Percentiles rank a stretch among this genome's conserved stretches.
phyloP scores from a whole-genome alignment of 2,888 invertebrate genomes.

The Smittia aterrima region DNA sequence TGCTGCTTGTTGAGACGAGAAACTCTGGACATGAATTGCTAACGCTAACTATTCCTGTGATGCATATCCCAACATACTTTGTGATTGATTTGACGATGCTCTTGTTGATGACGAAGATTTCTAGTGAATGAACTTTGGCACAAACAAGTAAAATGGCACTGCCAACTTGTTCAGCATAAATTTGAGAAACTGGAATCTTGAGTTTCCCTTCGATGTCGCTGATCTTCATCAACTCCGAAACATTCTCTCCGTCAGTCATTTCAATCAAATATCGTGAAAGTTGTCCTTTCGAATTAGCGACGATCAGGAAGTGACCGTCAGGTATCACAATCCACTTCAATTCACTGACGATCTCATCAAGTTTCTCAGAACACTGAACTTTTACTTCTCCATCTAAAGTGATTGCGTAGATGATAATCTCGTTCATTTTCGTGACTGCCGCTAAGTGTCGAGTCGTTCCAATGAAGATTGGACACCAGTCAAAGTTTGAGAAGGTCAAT shows the following conservation, averaged over 20 bases:
- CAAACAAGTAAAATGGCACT: not conserved
- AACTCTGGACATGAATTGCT: not conserved
- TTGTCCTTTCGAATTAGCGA: not conserved
- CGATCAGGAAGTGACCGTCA: not conserved
- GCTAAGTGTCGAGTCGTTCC: not conserved
- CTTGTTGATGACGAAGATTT: not conserved
- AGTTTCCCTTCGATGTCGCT: not conserved
- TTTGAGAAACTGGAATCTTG: not conserved
- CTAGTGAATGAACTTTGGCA: constrained; percentile 19
- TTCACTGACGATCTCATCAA: not conserved
- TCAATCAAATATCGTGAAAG: not conserved
- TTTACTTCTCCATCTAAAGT: not conserved
- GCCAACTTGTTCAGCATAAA: not conserved
- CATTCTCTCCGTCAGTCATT: not conserved
- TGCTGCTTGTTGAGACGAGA: not conserved
- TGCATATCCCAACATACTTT: constrained; percentile 19
- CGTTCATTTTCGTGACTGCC: not conserved
- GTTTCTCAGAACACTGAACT: not conserved
- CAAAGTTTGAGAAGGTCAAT: not conserved
- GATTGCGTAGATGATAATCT: not conserved
- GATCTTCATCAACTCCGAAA: not conserved
- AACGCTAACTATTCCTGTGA: constrained; percentile 1
- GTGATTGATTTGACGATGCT: not conserved
- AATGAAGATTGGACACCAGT: constrained; percentile 19
- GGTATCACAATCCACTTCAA: constrained; percentile 14